Base-by-base conservation (phyloP, 2,888 invertebrate genomes). In the Pharmacophagus antenor region DNA sequence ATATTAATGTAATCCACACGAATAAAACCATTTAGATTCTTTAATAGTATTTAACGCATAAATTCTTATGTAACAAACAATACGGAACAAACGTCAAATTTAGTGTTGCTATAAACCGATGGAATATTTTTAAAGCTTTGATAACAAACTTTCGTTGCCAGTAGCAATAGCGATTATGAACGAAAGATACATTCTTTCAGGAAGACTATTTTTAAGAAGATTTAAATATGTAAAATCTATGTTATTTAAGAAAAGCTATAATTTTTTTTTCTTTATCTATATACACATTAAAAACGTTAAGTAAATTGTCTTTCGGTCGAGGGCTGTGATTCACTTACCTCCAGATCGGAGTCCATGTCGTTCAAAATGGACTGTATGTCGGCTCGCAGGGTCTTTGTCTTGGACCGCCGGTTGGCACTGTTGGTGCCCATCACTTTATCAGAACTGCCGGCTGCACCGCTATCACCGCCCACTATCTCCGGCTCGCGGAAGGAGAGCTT, bases 401-500 rank as follows among this genome's bases (percentile, higher is more conserved):
- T 86, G 1, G 87, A 80, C 68, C 79, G 75, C 57, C 76, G 78
- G 1, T 81, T 71, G 23, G 88, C 77, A 64, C 87, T 88, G 62
- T 86, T 88, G 12, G 88, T 80, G 66, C 89, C 88, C 88, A 89
- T 88, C 27, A 83, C 71, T 65, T 88, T 89, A 63, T 80, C 73
- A n/a, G 88, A 88, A 12, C 91, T 80, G 17, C 85, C 84, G 25
- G 84, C 56, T 5, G 83, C 85, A 31, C 80, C 78, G 67, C 74
- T 82, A 20, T 77, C 76, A 61, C 79, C 74, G 56, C 76, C 80
- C 63, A 94, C 90, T 52, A 95, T 94, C 84, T 95, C 95, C 2
- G 97, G 97, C 73, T 97, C 96, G 62, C 96, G 94, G 82, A 97
- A 97, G 8, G 96, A 97, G 12, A 97, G 86, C 79, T 97, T 97